Conservation (phyloP, 2,113 vertebrate species). For the Boulengeromyrus knoepffleri region DNA sequence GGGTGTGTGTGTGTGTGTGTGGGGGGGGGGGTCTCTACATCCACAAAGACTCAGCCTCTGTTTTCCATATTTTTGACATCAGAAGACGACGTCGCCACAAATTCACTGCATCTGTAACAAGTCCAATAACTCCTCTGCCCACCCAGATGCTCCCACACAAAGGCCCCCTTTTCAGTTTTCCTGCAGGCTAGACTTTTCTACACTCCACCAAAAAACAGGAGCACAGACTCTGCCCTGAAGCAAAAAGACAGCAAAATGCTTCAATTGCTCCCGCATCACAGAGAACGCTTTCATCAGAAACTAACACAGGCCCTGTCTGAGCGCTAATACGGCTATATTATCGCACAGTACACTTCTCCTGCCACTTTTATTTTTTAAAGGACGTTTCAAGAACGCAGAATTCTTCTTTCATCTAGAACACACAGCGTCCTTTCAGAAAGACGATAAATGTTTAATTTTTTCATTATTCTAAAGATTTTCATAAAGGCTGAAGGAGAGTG, state of each 20-base stretch:
- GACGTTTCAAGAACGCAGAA: not conserved
- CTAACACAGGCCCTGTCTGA: not conserved
- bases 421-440: not conserved
- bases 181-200: not conserved
- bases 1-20: too few relatives aligned
- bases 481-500: not conserved
- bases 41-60: not conserved
- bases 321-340: not conserved
- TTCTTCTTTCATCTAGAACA: not conserved
- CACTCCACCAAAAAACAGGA: not conserved
- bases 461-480: constrained; percentile 1
- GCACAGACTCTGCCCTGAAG: not conserved
- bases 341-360: not conserved
- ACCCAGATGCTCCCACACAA: not conserved
- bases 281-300: not conserved
- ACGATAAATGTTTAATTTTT: constrained; percentile 6
- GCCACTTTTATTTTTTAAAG: not conserved
- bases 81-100: not conserved
- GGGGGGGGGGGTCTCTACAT: too few relatives aligned
- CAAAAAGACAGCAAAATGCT: not conserved
- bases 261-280: not conserved
- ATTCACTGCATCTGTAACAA: not conserved
- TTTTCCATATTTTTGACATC: not conserved
- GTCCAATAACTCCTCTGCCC: not conserved
- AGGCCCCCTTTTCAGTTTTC: not conserved